Evolutionary conservation across 2,113 vertebrate species (phyloP), one percentile per base, ranked within the genome.

Genomic region (Cryptomyrus ogoouensis): DNA sequence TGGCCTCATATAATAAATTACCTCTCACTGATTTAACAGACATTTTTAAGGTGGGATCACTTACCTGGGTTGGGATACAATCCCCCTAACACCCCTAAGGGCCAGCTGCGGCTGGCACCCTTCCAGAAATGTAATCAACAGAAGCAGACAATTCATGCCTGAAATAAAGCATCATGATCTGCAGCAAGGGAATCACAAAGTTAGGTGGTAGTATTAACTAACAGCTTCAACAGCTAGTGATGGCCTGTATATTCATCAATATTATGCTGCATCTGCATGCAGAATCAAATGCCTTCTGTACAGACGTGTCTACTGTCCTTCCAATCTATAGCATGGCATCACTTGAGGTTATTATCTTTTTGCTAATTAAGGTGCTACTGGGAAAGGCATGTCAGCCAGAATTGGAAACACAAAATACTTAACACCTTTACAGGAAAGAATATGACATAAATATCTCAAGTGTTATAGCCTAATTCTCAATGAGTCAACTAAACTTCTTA

Each of bases 291-390:
- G 6, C 44, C 24, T 46, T 50, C 3, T 85, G 83, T 85, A n/a
- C 10, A 46, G 44, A 47, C 1, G 0, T 49, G 47, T 47, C 83
- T 85, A n/a, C 24, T 85, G 42, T n/a, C 12, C 47, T 85, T 49
- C 3, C n/a, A n/a, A n/a, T 95, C 93, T 95, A 95, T 96, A 95
- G 95, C 94, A 94, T 95, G 94, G 95, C 94, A 96, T 95, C 95
- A 94, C 94, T 95, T 92, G 93, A 96, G 95, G 95, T 96, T 95
- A 96, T 96, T 96, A 44, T 13, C n/a, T 85, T 85, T 50, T 50
- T 50, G 83, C 44, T 47, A 83, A 47, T 96, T 95, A 91, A 27
- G n/a, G n/a, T 66, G 2, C 70, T 39, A 77, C 44, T 46, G 19
- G 39, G 80, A 83, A 46, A 44, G 15, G 39, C 35, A 42, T 39